Conservation (phyloP, 1,140 invertebrate genomes). For the Cotesia vestalis region DNA sequence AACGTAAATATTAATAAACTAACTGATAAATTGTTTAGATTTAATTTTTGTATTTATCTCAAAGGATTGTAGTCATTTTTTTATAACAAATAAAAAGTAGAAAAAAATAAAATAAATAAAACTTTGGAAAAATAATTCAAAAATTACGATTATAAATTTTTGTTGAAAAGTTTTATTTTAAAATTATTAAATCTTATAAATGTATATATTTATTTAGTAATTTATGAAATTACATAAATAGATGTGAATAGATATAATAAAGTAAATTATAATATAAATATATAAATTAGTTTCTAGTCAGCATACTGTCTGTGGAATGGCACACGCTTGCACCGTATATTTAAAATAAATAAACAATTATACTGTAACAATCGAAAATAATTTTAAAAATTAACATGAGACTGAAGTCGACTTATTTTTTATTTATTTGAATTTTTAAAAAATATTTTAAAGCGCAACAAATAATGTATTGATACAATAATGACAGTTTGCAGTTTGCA, state of each 20-base stretch:
- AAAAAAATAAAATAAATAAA: no score
- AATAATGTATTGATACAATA: background rate
- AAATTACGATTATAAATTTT: no score
- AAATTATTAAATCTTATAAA: no score
- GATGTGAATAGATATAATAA: conserved; percentile 48
- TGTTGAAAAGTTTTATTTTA: no score
- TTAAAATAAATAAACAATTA: background rate
- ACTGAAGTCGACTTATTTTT: no score
- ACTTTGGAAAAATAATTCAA: no score
- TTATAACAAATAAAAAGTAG: no score
- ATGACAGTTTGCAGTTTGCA: no score
- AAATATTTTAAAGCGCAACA: conserved; percentile 22
- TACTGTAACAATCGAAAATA: background rate
- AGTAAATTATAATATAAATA: background rate
- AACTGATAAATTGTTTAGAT: no score
- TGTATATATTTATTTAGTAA: conserved; percentile 46
- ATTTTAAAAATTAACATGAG: background rate
- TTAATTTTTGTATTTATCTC: no score
- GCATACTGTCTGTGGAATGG: conserved; percentile 52
- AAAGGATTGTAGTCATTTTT: no score
- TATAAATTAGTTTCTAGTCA: conserved; percentile 58
- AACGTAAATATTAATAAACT: conserved; percentile 9
- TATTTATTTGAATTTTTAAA: no score
- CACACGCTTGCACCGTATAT: conserved; percentile 35
- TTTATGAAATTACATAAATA: conserved; percentile 41